Evolutionary conservation across 2,888 invertebrate genomes (phyloP).

Genomic region (Dryadula phaetusa): DNA sequence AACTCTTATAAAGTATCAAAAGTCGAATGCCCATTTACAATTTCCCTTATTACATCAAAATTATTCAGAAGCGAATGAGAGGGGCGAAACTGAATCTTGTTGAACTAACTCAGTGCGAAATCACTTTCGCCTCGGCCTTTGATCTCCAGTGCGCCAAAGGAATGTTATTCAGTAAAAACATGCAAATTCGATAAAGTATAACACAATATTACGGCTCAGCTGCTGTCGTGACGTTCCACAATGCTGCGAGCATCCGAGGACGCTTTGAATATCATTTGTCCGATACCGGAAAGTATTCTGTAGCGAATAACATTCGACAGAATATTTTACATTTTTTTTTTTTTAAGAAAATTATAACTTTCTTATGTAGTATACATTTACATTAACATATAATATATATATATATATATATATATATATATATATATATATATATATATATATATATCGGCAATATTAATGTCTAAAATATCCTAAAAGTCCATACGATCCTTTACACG

Average conservation of each 20-base stretch:
- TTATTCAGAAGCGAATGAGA: slow-evolving; percentile 76
- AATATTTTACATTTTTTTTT: not conserved
- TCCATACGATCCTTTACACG: not conserved
- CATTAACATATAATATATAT: no score
- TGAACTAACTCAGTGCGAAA: slow-evolving; percentile 84
- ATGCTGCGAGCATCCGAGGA: slow-evolving; percentile 57
- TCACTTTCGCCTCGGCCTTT: slow-evolving; percentile 82
- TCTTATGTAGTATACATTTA: not conserved
- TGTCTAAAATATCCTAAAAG: not conserved
- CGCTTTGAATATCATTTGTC: slow-evolving; percentile 66
- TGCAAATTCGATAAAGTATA: slow-evolving; percentile 85
- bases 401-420: no score
- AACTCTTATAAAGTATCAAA: slow-evolving; percentile 59
- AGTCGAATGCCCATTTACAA: slow-evolving; percentile 76
- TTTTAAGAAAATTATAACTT: not conserved
- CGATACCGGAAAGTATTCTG: slow-evolving; percentile 37
- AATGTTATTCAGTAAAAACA: slow-evolving; percentile 85
- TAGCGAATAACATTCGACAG: slow-evolving; percentile 9
- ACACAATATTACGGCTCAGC: slow-evolving; percentile 80
- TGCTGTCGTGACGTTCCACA: slow-evolving; percentile 60
- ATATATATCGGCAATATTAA: not conserved
- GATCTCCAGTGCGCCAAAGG: slow-evolving; percentile 82
- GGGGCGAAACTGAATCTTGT: slow-evolving; percentile 80
- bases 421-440: no score
- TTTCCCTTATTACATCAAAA: slow-evolving; percentile 80